Base-by-base conservation (phyloP, 1,140 invertebrate genomes). In the Drepana arcuata region DNA sequence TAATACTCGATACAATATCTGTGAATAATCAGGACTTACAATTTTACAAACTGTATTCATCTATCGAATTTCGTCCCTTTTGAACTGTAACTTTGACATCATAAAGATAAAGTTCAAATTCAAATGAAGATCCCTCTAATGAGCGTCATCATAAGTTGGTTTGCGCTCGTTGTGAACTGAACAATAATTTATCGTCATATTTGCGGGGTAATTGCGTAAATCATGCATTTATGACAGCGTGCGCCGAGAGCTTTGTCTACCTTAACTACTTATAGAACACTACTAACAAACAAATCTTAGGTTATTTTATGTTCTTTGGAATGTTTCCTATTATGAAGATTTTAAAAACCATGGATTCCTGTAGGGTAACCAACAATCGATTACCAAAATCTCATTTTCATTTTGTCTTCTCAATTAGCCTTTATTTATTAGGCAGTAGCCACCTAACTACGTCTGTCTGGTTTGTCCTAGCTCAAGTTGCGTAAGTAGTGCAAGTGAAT, bases 211-310 rank as follows among this genome's bases (percentile, higher is more conserved):
- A 75, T 82, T 75, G 74, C 65, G 67, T 82, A 82, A 82, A 82
- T 82, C 77, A 82, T 75, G 48, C 56, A 79, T 82, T 82, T 82
- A 79, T 79, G 77, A 82, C 77, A 78, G 53, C 52, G 62, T 55
- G 58, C 60, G 61, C 63, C 60, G 51, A 49, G 47, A 40, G 55
- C 61, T 70, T 78, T 78, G 73, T 78, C 64, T 77, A 62, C 57
- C 41, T 38, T 44, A 49, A 34, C 42, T 50, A 49, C 48, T 45
- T 38, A 29, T 44, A 46, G 42, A 34, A 46, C 49, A 51, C 47
- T 57, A 68, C 55, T 59, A 62, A 48, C 53, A 65, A 67, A 65
- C 65, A 64, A 64, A 55, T 41, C 51, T 59, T 63, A 21, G 4
- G 18, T 5, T 5, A 21, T 21, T 21, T 21, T 21, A 21, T 21